Conservation (phyloP, 2,797 vertebrate genomes). For the Babyrousa celebensis region DNA sequence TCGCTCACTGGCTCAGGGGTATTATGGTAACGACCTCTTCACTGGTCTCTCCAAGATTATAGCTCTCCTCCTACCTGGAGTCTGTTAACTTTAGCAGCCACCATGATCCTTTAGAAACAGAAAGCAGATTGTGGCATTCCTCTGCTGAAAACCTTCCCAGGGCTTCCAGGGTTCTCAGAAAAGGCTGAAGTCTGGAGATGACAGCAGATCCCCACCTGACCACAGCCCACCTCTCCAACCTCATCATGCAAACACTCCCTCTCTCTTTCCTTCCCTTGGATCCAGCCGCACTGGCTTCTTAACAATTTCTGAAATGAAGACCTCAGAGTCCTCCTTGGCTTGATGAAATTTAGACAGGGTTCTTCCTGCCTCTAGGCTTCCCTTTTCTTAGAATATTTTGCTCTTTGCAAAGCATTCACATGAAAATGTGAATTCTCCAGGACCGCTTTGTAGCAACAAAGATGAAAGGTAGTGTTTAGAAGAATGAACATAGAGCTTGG, state of each 20-base stretch:
- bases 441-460: conserved; percentile 35
- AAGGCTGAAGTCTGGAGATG: background rate
- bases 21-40: background rate
- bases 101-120: background rate
- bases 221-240: background rate
- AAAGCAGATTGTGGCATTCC: background rate
- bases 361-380: background rate
- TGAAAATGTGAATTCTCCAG: background rate
- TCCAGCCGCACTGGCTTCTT: background rate
- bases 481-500: background rate
- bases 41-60: background rate
- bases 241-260: background rate
- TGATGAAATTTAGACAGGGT: background rate
- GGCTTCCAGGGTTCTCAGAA: background rate
- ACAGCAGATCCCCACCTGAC: background rate
- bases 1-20: too few relatives aligned
- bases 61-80: background rate
- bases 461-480: background rate
- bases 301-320: background rate
- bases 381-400: conserved; percentile 44
- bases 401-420: conserved; percentile 1
- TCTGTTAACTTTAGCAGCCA: background rate
- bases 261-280: background rate
- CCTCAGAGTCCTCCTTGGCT: background rate
- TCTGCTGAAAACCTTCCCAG: background rate